phyloP scores from a whole-genome alignment of 2,797 vertebrate species.

The Coranthus polyacanthus region DNA sequence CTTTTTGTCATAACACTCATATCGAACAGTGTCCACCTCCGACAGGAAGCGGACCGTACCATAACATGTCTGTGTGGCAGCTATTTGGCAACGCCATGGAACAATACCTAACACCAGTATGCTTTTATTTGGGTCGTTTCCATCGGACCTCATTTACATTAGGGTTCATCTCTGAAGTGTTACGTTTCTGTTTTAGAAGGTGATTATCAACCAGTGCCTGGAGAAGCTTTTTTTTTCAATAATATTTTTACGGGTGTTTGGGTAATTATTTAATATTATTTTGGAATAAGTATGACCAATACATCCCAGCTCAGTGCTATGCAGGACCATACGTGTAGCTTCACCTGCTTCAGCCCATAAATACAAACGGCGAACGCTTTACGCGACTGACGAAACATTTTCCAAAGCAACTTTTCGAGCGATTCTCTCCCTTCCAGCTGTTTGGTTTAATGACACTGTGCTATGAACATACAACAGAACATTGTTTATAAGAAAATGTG shows the following conservation, averaged over 20 bases:
- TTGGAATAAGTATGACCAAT: slow-evolving; percentile 3
- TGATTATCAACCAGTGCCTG: slow-evolving; percentile 14
- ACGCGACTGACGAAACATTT: no score
- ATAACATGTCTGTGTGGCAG: slow-evolving; percentile 46
- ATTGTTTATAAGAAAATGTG: no score
- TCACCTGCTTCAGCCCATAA: slow-evolving; percentile 17
- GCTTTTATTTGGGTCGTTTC: slow-evolving; percentile 11
- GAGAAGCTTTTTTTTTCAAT: background rate
- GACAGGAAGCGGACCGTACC: slow-evolving; percentile 47
- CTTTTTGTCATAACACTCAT: slow-evolving; percentile 48
- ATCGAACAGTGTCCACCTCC: slow-evolving; percentile 46
- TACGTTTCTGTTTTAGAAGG: background rate
- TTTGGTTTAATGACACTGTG: slow-evolving; percentile 26
- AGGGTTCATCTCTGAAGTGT: background rate
- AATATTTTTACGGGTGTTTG: background rate
- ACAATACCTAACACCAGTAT: slow-evolving; percentile 10
- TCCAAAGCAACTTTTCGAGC: slow-evolving; percentile 13
- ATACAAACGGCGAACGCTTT: slow-evolving; percentile 6
- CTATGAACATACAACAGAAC: slow-evolving; percentile 25
- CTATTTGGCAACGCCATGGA: slow-evolving; percentile 21
- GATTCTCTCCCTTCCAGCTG: slow-evolving; percentile 9
- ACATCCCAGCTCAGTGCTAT: slow-evolving; percentile 13
- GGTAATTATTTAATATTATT: background rate
- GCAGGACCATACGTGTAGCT: slow-evolving; percentile 27
- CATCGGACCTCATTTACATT: slow-evolving; percentile 1